Conservation (phyloP, 2,113 vertebrate genomes). For the Cepphus grylle region DNA sequence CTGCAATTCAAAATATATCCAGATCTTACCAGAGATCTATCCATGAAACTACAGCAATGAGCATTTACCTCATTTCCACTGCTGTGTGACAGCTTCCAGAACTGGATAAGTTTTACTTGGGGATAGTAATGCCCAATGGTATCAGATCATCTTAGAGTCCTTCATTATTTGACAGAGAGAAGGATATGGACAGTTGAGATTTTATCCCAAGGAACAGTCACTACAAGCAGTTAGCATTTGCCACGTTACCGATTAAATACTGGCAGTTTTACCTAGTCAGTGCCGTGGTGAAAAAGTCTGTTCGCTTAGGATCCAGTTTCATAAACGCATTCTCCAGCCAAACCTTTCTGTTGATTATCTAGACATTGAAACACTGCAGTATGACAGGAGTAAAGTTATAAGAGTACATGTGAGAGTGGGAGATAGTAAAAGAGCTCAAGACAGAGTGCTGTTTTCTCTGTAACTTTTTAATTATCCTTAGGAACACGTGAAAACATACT, state of each 20-base stretch:
- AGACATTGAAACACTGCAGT: neutral
- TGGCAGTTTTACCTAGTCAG: neutral
- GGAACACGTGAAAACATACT: neutral
- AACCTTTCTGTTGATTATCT: neutral
- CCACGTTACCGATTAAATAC: neutral
- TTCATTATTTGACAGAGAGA: neutral
- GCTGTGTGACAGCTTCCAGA: neutral
- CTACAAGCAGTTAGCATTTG: neutral
- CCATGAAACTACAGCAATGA: neutral
- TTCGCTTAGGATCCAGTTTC: neutral
- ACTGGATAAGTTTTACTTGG: neutral
- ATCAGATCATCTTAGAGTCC: neutral
- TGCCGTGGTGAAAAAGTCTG: neutral
- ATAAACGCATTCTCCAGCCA: neutral
- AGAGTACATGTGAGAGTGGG: neutral
- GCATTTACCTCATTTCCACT: neutral
- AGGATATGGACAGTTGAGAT: neutral
- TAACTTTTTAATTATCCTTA: neutral
- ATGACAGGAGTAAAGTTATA: neutral
- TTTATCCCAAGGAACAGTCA: neutral
- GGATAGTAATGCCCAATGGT: neutral
- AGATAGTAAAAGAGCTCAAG: neutral
- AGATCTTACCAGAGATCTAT: neutral
- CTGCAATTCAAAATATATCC: neutral
- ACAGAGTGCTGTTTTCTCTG: neutral